Conservation (phyloP, 2,797 vertebrate species). For the Yasuhikotakia modesta region DNA sequence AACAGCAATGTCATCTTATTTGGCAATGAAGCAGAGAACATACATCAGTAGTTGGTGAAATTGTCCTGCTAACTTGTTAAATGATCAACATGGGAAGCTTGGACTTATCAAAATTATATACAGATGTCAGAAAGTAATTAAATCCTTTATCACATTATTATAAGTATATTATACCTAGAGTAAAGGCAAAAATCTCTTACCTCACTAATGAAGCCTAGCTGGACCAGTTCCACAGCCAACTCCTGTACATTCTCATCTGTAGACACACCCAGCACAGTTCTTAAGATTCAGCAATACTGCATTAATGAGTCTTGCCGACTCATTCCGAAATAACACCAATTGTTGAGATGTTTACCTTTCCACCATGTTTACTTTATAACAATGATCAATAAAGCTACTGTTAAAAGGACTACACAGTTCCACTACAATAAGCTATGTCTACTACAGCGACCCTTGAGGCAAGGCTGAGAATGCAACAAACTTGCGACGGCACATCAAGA, state of each 20-base stretch:
- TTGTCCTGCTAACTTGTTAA: background rate
- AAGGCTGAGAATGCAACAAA: background rate
- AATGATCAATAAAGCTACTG: no score
- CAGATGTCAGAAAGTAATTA: background rate
- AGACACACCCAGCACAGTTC: slow-evolving; percentile 8
- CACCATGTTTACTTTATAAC: no score
- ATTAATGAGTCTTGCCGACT: no score
- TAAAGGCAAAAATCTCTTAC: slow-evolving; percentile 66
- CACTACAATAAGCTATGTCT: no score
- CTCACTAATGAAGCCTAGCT: slow-evolving; percentile 98
- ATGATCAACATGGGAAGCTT: no score
- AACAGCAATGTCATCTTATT: background rate
- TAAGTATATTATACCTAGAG: background rate
- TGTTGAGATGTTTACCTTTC: no score
- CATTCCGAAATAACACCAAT: no score
- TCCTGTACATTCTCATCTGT: slow-evolving; percentile 96
- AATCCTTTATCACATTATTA: slow-evolving; percentile 4
- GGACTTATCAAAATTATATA: background rate
- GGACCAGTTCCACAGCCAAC: slow-evolving; percentile 92
- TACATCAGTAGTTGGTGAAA: no score
- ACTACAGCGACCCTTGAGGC: slow-evolving; percentile 9
- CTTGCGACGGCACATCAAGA: no score
- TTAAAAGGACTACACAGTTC: no score
- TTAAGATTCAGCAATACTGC: background rate
- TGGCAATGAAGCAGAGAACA: background rate